Evolutionary conservation across 1,140 invertebrate species (phyloP), one percentile per base, ranked within the genome.

Genomic region (Cyphomyrmex costatus): DNA sequence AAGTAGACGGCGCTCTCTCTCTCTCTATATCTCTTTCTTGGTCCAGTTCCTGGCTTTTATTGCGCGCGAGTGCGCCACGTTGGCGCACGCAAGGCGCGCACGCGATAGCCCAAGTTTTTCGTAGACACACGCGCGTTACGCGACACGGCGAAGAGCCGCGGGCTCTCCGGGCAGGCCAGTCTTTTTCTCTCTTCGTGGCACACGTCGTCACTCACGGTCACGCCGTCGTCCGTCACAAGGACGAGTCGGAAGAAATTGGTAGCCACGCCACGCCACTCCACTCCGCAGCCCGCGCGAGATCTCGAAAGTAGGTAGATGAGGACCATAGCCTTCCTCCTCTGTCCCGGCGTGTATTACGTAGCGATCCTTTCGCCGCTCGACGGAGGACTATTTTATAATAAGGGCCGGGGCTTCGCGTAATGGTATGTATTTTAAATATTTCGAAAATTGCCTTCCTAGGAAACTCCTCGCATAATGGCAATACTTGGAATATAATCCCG

Each of bases 401-500:
- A 93, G 91, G 90, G 86, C 90, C 92, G 92, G 91, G 92, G 91
- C 90, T 93, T 91, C 19, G 89, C 36, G 21, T 95, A 94, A 95
- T 95, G 91, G 90, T 93, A 94, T 93, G 92, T 94, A 92, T 94
- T 95, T 94, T 94, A 95, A 94, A 95, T 95, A 95, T 95, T 95
- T 95, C 91, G 91, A 92, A 95, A 95, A 95, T 95, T 95, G 94
- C 92, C 89, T 94, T 94, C 94, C 94, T 93, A 93, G 92, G 95
- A 95, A 94, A 94, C 92, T 91, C 66, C 74, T 88, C 86, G 88
- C 88, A 92, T 94, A 93, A 94, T 94, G 91, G 91, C 93, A 94
- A 95, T 95, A 94, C 94, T 94, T 92, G 92, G 94, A 94, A 95
- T 93, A 92, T 95, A 94, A 94, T 94, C 90, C 89, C 87, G 86